These are phyloP conservation scores for Gavia stellata DNA, from an alignment of 2,113 vertebrate genomes.

Conservation along the genomic window DNA sequence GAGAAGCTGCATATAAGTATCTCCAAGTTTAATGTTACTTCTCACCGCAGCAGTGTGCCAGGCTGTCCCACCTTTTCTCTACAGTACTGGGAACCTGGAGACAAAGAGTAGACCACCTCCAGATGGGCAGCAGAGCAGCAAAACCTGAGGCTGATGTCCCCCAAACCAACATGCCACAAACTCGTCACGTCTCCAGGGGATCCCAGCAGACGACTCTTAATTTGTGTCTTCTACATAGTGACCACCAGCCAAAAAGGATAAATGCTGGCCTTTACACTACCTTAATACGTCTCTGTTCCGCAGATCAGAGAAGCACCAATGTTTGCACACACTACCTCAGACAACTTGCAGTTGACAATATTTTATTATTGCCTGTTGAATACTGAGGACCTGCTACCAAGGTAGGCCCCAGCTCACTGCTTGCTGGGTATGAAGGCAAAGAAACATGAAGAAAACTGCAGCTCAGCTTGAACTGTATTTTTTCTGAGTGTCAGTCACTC, in stretches of 20 bases:
- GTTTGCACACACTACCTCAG: background rate
- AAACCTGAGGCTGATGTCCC: background rate
- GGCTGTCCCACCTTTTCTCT: background rate
- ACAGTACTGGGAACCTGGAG: background rate
- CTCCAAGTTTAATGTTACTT: background rate
- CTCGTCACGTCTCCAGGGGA: accelerated
- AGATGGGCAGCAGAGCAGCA: background rate
- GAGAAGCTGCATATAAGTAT: background rate
- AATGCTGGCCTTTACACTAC: background rate
- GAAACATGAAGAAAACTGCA: background rate
- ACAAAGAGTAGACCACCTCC: background rate
- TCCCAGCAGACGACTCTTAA: background rate
- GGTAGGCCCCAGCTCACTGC: background rate
- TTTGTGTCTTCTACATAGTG: background rate
- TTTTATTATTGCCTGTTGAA: background rate
- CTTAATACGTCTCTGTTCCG: background rate
- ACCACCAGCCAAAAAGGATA: background rate
- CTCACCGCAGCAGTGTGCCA: background rate
- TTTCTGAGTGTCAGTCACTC: conserved; percentile 2
- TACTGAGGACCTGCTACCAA: background rate
- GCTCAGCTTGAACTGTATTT: background rate
- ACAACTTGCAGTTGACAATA: background rate
- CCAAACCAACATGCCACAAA: background rate
- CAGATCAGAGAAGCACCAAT: background rate
- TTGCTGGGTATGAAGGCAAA: background rate